Percentiles rank a stretch among this genome's conserved stretches.
Conservation (phyloP, 2,888 invertebrate species). For the Loripinus fragilis region DNA sequence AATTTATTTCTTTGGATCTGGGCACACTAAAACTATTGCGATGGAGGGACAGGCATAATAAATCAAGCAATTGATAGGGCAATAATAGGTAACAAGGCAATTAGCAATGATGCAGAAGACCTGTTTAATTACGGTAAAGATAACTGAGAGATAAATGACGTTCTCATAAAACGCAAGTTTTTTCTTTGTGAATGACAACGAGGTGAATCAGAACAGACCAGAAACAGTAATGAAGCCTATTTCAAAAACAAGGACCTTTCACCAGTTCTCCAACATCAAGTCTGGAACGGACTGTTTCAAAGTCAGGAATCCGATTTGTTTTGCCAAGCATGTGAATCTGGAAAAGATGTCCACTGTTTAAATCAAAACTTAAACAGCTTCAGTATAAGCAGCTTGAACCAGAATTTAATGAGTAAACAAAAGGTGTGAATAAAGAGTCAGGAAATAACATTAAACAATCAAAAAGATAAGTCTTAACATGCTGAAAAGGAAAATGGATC, state of each 20-base stretch:
- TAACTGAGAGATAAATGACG: slow-evolving; percentile 33
- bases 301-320: too few relatives aligned
- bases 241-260: background rate
- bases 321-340: too few relatives aligned
- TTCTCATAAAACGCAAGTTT: slow-evolving; percentile 37
- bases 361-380: too few relatives aligned
- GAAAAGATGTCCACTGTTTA: too few relatives aligned
- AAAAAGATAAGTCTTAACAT: too few relatives aligned
- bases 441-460: too few relatives aligned
- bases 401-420: too few relatives aligned
- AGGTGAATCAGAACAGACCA: background rate
- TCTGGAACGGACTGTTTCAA: too few relatives aligned
- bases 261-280: too few relatives aligned
- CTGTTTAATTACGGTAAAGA: slow-evolving; percentile 30
- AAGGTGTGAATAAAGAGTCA: too few relatives aligned
- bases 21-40: background rate
- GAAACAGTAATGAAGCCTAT: background rate
- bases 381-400: too few relatives aligned
- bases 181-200: slow-evolving; percentile 15
- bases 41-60: background rate
- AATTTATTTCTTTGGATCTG: background rate
- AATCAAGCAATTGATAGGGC: background rate
- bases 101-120: slow-evolving; percentile 34
- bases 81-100: background rate
- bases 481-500: background rate